These are phyloP conservation scores for Pontoporia blainvillei DNA, from an alignment of 2,113 vertebrate genomes.

Conservation along the genomic window DNA sequence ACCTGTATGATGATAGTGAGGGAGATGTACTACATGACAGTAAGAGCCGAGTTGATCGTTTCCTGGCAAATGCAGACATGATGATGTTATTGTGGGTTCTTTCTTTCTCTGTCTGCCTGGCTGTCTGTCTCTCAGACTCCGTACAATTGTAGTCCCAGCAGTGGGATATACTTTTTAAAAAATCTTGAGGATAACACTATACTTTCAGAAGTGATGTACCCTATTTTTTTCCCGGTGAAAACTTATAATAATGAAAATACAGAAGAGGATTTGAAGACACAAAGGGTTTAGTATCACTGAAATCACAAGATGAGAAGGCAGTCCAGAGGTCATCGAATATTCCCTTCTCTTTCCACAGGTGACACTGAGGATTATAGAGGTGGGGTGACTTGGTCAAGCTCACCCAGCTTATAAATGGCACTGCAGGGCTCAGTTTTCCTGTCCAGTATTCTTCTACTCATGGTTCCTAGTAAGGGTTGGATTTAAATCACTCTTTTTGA, in stretches of 20 bases:
- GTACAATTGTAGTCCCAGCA: neutral
- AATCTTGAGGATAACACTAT: neutral
- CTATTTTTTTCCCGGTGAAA: neutral
- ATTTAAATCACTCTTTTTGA: neutral
- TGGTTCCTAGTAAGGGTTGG: neutral
- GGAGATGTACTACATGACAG: rapidly evolving
- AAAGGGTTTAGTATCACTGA: neutral
- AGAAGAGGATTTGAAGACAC: neutral
- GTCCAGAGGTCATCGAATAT: neutral
- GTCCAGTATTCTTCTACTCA: neutral
- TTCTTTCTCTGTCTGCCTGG: no score
- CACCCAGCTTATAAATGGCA: neutral
- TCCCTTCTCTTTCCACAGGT: neutral
- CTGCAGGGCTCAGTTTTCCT: neutral
- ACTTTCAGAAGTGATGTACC: neutral
- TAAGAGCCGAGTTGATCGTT: neutral
- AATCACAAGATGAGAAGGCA: neutral
- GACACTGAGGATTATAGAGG: neutral
- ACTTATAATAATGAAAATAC: neutral
- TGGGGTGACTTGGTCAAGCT: neutral
- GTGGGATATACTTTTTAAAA: neutral
- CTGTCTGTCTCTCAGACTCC: neutral
- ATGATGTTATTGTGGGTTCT: no score
- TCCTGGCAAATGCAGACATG: neutral
- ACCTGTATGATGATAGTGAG: neutral